phyloP scores from a whole-genome alignment of 2,888 invertebrate genomes.

The Camponotus fellah region DNA sequence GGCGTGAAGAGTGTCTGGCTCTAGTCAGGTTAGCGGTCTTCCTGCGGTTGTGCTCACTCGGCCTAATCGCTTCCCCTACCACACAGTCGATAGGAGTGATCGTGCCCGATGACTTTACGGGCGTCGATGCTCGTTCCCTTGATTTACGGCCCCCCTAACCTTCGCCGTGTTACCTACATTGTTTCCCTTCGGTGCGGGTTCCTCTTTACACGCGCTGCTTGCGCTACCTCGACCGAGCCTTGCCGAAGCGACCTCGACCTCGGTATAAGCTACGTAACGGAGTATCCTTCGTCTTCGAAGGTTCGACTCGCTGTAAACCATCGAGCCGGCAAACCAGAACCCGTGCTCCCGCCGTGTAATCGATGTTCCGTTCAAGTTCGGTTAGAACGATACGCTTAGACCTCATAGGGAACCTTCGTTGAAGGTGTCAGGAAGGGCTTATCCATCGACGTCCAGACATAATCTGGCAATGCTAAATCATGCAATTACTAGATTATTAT shows the following conservation, averaged over 20 bases:
- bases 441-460: conserved; percentile 17
- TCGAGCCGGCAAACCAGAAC: conserved; percentile 45
- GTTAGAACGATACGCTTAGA: neutral
- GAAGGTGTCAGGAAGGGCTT: conserved; percentile 8
- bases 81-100: conserved; percentile 78
- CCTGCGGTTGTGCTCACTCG: conserved; percentile 56
- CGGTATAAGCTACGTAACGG: conserved; percentile 51
- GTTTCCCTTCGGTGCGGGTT: conserved; percentile 74
- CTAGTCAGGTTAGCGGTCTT: conserved; percentile 56
- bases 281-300: conserved; percentile 48
- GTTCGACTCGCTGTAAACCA: conserved; percentile 48
- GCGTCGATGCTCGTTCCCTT: conserved; percentile 84
- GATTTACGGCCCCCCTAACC: conserved; percentile 84
- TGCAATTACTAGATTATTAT: conserved; percentile 34
- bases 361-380: conserved; percentile 43
- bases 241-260: conserved; percentile 63
- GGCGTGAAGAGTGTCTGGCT: conserved; percentile 27
- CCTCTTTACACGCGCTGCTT: conserved; percentile 74
- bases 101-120: conserved; percentile 84
- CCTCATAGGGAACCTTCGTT: neutral
- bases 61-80: conserved; percentile 74
- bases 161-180: conserved; percentile 80
- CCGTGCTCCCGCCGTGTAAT: conserved; percentile 46
- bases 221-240: conserved; percentile 56
- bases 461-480: conserved; percentile 15